Conservation (phyloP, 92 coral and sea anemone species). For the Metridium senile region DNA sequence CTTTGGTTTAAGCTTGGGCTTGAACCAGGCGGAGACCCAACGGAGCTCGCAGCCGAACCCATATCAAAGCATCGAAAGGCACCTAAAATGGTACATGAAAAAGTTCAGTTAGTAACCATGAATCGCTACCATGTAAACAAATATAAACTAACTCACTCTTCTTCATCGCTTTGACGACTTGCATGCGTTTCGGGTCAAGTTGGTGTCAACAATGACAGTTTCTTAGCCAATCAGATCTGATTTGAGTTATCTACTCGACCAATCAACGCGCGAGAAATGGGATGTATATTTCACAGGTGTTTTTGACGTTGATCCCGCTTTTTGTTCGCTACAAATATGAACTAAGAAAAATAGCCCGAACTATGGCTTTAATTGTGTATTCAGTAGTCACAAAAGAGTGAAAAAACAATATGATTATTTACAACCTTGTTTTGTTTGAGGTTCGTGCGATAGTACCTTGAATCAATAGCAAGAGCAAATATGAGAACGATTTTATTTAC, state of each 20-base stretch:
- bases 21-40: slow-evolving; percentile 79
- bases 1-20: slow-evolving; percentile 53
- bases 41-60: slow-evolving; percentile 90
- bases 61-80: slow-evolving; percentile 68
- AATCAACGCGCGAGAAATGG: slow-evolving; percentile 12
- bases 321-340: no score
- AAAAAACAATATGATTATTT: no score
- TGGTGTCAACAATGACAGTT: slow-evolving; percentile 17
- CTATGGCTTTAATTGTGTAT: background rate
- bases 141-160: slow-evolving; percentile 17
- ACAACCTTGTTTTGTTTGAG: no score
- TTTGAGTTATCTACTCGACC: background rate
- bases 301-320: background rate
- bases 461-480: no score
- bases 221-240: slow-evolving; percentile 8
- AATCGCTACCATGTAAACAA: slow-evolving; percentile 59
- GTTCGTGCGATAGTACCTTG: no score
- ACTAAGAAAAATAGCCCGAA: background rate
- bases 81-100: no score
- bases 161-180: slow-evolving; percentile 4
- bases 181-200: slow-evolving; percentile 12
- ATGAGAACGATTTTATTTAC: no score
- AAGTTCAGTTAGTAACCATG: slow-evolving; percentile 1
- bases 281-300: slow-evolving; percentile 17
- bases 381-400: no score